Base-by-base conservation (phyloP, 2,797 vertebrate species). In the Prunella strophiata region DNA sequence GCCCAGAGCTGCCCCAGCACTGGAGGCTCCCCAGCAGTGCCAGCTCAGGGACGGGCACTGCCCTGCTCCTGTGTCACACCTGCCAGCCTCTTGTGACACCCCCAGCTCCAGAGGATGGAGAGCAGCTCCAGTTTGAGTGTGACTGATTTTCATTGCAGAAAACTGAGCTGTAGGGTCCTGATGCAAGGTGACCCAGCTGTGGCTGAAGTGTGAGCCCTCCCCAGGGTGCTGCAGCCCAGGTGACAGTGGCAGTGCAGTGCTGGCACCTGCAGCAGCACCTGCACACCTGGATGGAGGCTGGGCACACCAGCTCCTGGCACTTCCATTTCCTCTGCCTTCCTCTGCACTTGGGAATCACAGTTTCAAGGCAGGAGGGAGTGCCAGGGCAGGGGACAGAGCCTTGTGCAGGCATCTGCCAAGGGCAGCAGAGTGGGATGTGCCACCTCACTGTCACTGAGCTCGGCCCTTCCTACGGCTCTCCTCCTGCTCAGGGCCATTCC, bases 401-500 rank as follows among this genome's bases (percentile, higher is more conserved):
- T 12, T 7, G 13, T n/a, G 26, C 10, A 5, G 50, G 30, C n/a
- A 45, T n/a, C 57, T 9, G 7, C 61, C 51, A 5, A 1, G 27
- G 11, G 40, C 0, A 0, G 73, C 36, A 58, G 80, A 1, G 0
- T 12, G 72, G 38, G 55, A 5, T 0, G 6, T 25, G 30, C 30
- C 58, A 65, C 11, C n/a, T 65, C 30, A 8, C 26, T 34, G 16
- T 14, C 72, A 14, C 68, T 26, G 51, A 80, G 32, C 52, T 38
- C 0, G 0, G 14, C 52, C 85, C 50, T 78, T 57, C 77, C 85
- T 19, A 7, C 8, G 4, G 4, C 61, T 5, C 1, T 48, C 38
- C 43, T 66, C 21, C 15, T 11, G 2, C 61, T 65, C 83, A 45
- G 74, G 30, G 45, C 55, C 16, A 4, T 8, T 27, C 55, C 43